A percentile compares a stretch with the other conserved stretches of the same genome.
These are phyloP conservation scores for Danionella dracula DNA, from an alignment of 2,797 vertebrate species.

Conservation along the genomic window DNA sequence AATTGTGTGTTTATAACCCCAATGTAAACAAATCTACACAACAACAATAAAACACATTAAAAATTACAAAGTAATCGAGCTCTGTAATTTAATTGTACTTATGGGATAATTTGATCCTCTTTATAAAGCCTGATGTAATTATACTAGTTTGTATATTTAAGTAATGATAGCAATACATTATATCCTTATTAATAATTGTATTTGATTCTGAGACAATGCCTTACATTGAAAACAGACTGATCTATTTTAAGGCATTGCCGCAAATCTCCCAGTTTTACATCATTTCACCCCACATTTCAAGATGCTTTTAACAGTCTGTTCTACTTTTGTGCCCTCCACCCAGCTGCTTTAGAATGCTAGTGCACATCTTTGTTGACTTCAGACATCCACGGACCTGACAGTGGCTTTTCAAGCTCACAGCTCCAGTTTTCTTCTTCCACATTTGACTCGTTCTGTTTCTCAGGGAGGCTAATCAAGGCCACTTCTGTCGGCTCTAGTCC, in stretches of 20 bases:
- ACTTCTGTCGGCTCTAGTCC: constrained; percentile 5
- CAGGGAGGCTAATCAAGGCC: constrained; percentile 22
- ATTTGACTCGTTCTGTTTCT: constrained; percentile 3
- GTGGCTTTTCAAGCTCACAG: constrained; percentile 7
- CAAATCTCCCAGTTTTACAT: background rate
- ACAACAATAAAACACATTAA: too few species aligned
- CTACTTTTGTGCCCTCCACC: background rate
- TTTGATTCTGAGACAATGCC: rapidly evolving
- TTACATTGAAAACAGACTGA: too few species aligned
- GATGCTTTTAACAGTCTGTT: background rate
- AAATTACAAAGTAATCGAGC: too few species aligned
- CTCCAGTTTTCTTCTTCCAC: constrained; percentile 2
- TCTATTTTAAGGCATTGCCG: background rate
- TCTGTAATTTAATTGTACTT: too few species aligned
- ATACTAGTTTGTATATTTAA: too few species aligned
- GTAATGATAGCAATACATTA: too few species aligned
- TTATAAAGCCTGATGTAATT: too few species aligned
- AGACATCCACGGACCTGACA: constrained; percentile 2
- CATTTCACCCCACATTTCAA: background rate
- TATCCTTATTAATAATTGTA: too few species aligned
- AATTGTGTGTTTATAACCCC: background rate
- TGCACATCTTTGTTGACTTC: background rate
- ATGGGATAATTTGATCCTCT: too few species aligned
- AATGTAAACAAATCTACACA: background rate
- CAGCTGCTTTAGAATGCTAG: background rate